Base-by-base conservation (phyloP, 2,113 vertebrate genomes). In the Dicerorhinus sumatrensis region DNA sequence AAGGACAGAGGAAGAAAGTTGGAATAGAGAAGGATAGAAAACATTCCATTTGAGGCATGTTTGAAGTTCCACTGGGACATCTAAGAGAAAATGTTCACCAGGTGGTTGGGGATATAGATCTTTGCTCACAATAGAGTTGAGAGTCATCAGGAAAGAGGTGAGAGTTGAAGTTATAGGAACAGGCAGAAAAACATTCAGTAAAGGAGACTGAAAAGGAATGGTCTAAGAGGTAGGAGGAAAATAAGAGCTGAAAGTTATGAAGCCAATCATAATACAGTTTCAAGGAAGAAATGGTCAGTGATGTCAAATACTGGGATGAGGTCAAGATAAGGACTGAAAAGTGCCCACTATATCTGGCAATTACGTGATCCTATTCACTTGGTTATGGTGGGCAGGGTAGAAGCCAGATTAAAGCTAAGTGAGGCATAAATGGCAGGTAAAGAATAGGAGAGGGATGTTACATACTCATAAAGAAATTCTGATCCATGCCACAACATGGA, bases 271-370 rank as follows among this genome's bases (percentile, higher is more conserved):
- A 88, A 67, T 46, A 82, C 0, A 73, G 51, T 82, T 92, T 65
- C 63, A 89, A 79, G 46, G 77, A 93, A 93, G 58, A 60, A 82
- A 73, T 42, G 13, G 36, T 89, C 56, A 89, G 23, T 58, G 7
- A 95, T 51, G 63, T 89, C 46, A 80, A 97, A 89, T 39, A 84
- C n/a, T 33, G n/a, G 36, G 10, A 13, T 65, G 33, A 92, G 16
- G 72, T 89, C 73, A 85, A 79, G 67, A 60, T 54, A 91, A 89
- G 6, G 39, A 91, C 75, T 67, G 46, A 73, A 91, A 89, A 97
- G 36, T 51, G 16, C 36, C 27, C 39, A 75, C 33, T 60, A 12
- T 80, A 93, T 58, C 42, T 51, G 79, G 85, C 48, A 80, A 93
- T 90, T 93, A 85, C 51, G 46, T 75, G 56, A 85, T 42, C 79